phyloP scores from a whole-genome alignment of 2,797 vertebrate species.

The Cossypha niveicapilla region DNA sequence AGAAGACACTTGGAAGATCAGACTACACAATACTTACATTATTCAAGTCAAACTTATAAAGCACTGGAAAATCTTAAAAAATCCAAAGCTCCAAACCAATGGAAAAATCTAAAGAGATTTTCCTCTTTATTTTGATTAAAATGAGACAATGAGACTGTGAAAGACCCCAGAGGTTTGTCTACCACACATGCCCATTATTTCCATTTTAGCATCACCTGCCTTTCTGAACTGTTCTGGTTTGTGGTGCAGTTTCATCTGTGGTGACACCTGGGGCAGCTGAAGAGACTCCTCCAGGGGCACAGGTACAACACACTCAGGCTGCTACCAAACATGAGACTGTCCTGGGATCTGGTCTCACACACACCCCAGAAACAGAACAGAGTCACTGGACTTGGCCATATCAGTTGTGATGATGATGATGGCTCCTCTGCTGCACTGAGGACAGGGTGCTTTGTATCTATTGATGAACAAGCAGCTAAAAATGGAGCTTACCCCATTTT shows the following conservation, averaged over 20 bases:
- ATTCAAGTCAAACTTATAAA: neutral
- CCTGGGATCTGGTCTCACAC: neutral
- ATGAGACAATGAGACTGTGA: neutral
- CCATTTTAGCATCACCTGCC: neutral
- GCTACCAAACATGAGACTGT: fast-evolving
- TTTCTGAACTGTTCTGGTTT: neutral
- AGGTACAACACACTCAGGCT: fast-evolving
- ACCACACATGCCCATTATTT: neutral
- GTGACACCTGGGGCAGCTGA: neutral
- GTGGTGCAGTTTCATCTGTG: neutral
- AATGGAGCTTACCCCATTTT: neutral
- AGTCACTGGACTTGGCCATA: neutral
- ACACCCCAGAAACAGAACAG: neutral
- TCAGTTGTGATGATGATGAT: neutral
- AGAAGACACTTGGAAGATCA: neutral
- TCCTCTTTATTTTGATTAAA: neutral
- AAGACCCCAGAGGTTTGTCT: neutral
- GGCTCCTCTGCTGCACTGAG: neutral
- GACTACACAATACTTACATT: neutral
- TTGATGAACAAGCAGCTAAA: neutral
- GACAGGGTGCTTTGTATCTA: neutral
- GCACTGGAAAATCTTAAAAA: neutral
- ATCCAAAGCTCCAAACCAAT: neutral
- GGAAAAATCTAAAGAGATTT: neutral
- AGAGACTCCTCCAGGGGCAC: neutral